Evolutionary conservation across 2,797 vertebrate species (phyloP).

Genomic region (Chelmon rostratus): DNA sequence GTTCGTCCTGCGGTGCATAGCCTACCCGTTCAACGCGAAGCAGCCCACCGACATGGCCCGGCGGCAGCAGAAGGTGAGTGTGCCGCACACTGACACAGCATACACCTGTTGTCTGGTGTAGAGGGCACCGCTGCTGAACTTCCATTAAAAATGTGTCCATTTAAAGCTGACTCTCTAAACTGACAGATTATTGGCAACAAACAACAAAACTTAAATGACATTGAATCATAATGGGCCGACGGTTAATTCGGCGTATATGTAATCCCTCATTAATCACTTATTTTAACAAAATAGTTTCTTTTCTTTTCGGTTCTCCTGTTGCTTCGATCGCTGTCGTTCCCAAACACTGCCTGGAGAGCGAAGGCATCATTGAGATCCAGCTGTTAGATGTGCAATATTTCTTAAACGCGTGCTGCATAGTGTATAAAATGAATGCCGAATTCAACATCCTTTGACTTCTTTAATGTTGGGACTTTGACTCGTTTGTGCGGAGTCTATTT

Average conservation of each 20-base stretch:
- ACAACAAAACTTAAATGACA: fast-evolving
- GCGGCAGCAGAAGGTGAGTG: conserved; percentile 96
- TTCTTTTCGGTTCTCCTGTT: neutral
- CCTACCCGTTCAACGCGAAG: conserved; percentile 97
- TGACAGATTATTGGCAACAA: fast-evolving
- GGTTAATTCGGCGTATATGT: conserved; percentile 5
- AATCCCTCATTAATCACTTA: fast-evolving
- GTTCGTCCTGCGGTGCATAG: conserved; percentile 93
- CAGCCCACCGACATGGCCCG: conserved; percentile 98
- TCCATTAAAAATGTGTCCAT: neutral
- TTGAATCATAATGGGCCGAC: fast-evolving
- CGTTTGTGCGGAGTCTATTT: fast-evolving
- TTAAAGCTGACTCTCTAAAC: neutral
- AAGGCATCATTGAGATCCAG: neutral
- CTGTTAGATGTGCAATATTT: neutral
- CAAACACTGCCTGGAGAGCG: neutral
- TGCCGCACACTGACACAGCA: neutral
- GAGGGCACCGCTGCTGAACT: fast-evolving
- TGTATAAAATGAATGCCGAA: neutral
- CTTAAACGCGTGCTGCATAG: fast-evolving
- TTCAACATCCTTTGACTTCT: neutral
- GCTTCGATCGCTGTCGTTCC: neutral
- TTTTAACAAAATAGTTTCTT: neutral
- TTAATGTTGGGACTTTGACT: fast-evolving
- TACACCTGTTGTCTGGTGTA: conserved; percentile 48